These are phyloP conservation scores for Semibalanus balanoides DNA, from an alignment of 1,140 invertebrate genomes.

Conservation along the genomic window DNA sequence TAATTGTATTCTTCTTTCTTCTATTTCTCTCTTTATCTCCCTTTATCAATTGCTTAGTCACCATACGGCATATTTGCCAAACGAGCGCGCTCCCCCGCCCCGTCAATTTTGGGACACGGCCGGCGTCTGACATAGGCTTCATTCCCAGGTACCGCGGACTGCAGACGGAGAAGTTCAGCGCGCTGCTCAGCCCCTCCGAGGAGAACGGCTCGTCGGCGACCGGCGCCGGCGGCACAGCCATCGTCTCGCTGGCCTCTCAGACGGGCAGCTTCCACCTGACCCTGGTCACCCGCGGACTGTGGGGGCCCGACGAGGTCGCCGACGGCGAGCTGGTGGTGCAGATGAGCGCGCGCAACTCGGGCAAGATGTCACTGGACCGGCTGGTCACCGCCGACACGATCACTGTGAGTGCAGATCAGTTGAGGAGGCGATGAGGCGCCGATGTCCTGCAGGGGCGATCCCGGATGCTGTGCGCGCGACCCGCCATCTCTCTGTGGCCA, in stretches of 20 bases:
- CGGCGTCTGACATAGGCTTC: too few species aligned
- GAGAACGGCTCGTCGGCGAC: background rate
- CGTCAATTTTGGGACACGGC: too few species aligned
- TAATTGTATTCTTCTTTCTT: too few species aligned
- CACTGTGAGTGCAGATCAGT: background rate
- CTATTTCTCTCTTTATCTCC: too few species aligned
- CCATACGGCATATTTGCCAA: too few species aligned
- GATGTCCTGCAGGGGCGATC: too few species aligned
- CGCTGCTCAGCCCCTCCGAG: slow-evolving; percentile 50
- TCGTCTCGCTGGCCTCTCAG: slow-evolving; percentile 58
- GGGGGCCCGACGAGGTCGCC: slow-evolving; percentile 43
- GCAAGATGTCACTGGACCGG: background rate
- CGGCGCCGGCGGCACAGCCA: slow-evolving; percentile 52
- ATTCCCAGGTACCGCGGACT: slow-evolving; percentile 35
- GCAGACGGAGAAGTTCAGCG: slow-evolving; percentile 64
- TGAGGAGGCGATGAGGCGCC: too few species aligned
- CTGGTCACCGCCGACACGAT: background rate
- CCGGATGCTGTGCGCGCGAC: too few species aligned
- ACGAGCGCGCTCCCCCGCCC: too few species aligned
- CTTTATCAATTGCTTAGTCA: too few species aligned
- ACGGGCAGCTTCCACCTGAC: slow-evolving; percentile 65
- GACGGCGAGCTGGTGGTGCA: slow-evolving; percentile 52
- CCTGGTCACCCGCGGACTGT: slow-evolving; percentile 65
- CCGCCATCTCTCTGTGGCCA: too few species aligned
- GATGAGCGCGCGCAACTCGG: slow-evolving; percentile 32